Evolutionary conservation across 2,888 invertebrate genomes (phyloP).

Genomic region (Theretra japonica): DNA sequence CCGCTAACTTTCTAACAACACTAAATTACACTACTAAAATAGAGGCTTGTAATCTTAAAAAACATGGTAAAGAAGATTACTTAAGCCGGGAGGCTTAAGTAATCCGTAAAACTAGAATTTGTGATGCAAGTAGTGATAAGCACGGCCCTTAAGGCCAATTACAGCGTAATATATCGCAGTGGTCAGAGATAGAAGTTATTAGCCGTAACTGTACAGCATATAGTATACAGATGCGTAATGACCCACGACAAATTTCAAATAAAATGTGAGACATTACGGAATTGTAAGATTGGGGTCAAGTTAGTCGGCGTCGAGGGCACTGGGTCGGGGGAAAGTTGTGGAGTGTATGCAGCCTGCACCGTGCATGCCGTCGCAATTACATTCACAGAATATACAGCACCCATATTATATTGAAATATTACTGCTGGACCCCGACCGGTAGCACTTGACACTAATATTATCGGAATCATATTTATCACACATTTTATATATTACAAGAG

Average conservation of each 20-base stretch:
- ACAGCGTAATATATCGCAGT: constrained; percentile 47
- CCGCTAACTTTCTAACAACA: neutral
- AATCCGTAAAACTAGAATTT: neutral
- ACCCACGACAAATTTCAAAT: constrained; percentile 71
- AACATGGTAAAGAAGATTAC: neutral
- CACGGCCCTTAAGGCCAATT: constrained; percentile 44
- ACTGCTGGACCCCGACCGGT: neutral
- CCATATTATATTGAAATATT: constrained; percentile 26
- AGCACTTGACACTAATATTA: neutral
- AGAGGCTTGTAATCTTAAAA: neutral
- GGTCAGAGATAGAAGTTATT: constrained; percentile 59
- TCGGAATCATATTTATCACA: neutral
- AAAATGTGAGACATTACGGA: constrained; percentile 78
- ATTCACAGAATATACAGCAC: constrained; percentile 40
- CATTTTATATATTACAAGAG: neutral
- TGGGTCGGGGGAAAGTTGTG: constrained; percentile 84
- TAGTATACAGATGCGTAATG: constrained; percentile 61
- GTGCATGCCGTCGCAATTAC: constrained; percentile 72
- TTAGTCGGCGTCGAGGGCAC: constrained; percentile 73
- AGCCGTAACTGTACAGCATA: constrained; percentile 63
- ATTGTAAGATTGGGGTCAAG: constrained; percentile 77
- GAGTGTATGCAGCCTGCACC: constrained; percentile 64
- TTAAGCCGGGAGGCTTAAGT: too few relatives aligned
- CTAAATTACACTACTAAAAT: neutral
- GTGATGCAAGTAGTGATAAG: neutral